Evolutionary conservation across 2,888 invertebrate genomes (phyloP), one percentile per base, ranked within the genome.

Genomic region (Creontiades dilutus): DNA sequence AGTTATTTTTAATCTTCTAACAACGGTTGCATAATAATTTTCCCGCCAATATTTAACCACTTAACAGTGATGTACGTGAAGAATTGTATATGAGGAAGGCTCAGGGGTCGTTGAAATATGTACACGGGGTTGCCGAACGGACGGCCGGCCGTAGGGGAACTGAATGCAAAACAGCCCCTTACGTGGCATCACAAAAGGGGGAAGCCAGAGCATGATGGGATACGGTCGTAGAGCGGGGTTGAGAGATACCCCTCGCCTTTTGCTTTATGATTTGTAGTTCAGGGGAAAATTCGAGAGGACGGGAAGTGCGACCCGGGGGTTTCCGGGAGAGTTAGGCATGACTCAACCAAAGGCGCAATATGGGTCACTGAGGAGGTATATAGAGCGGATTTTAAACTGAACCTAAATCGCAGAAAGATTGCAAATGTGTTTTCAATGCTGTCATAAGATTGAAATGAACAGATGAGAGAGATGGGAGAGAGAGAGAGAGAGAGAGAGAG

Each of bases 81-180:
- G 61, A 61, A 61, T 61, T 61, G 7, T 61, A 61, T 19, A 61
- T 61, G 61, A n/a, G 61, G n/a, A 19, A 61, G 61, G 61, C 61
- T 16, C 61, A 19, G n/a, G 61, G 61, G 61, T 61, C 61, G 61
- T 61, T 61, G 61, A 61, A 61, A 61, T 61, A 61, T 61, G 61
- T 61, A 61, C 61, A 19, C 19, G 61, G 61, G 61, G 61, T 61
- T 19, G 61, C 61, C 61, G 61, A 61, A 61, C 19, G 61, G 61
- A 61, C 61, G 61, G 61, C 61, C 19, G 61, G 61, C 61, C 61
- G 61, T 61, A n/a, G 61, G 61, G 61, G 61, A 61, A 61, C 61
- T 61, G 61, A 61, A 61, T 61, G 61, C 19, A 61, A 61, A 61
- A 61, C 61, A 61, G 61, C 61, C 61, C 61, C 61, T 61, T 61